Conservation (phyloP, 2,797 vertebrate species). For the Periophthalmus magnuspinnatus region DNA sequence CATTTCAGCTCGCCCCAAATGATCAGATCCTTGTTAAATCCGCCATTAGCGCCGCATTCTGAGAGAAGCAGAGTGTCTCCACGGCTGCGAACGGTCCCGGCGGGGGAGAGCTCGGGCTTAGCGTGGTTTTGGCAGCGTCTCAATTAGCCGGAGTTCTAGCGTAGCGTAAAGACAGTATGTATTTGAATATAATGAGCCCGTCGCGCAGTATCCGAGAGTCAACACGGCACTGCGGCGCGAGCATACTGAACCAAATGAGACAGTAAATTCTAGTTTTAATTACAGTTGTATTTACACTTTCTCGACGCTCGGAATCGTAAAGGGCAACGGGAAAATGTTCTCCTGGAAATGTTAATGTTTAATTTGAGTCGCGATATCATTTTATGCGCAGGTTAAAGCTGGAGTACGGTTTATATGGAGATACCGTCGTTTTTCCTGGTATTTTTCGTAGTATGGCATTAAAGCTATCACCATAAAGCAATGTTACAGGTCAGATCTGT, state of each 20-base stretch:
- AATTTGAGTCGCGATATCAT: too few relatives aligned
- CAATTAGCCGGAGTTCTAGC: slow-evolving; percentile 47
- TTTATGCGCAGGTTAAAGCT: too few relatives aligned
- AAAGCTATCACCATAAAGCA: too few relatives aligned
- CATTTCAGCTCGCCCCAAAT: not conserved
- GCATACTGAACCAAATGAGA: slow-evolving; percentile 20
- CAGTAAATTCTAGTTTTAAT: slow-evolving; percentile 2
- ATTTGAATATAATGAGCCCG: slow-evolving; percentile 51
- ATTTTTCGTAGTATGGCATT: too few relatives aligned
- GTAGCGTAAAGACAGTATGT: slow-evolving; percentile 26
- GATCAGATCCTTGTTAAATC: slow-evolving; percentile 11
- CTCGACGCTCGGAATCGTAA: not conserved
- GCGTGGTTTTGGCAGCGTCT: slow-evolving; percentile 33
- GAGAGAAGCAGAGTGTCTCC: slow-evolving; percentile 20
- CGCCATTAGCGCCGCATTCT: not conserved
- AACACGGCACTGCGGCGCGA: slow-evolving; percentile 10
- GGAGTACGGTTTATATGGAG: too few relatives aligned
- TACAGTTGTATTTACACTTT: slow-evolving; percentile 17
- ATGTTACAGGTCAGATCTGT: too few relatives aligned
- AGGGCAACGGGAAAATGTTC: not conserved
- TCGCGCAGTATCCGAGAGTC: slow-evolving; percentile 26
- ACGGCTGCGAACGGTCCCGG: slow-evolving; percentile 43
- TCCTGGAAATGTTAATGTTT: not conserved
- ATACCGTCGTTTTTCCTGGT: too few relatives aligned
- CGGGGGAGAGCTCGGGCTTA: slow-evolving; percentile 36